Conservation (phyloP, 2,113 vertebrate genomes). For the Natator depressus region DNA sequence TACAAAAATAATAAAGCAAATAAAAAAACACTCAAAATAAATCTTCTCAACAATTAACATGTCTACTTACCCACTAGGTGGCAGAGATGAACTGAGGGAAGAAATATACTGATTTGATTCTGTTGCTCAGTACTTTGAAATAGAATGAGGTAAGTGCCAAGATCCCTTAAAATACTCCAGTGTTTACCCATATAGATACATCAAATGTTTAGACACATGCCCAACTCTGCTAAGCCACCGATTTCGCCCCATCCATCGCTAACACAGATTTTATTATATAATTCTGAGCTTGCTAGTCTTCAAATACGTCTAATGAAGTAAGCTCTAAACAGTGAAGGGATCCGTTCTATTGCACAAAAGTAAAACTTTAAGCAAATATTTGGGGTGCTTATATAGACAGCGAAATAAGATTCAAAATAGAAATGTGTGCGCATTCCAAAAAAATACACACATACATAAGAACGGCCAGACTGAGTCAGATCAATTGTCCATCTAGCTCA, state of each 20-base stretch:
- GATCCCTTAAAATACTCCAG: background rate
- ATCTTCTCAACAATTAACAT: background rate
- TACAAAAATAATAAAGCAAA: background rate
- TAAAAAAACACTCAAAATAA: background rate
- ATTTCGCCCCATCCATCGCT: background rate
- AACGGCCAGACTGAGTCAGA: background rate
- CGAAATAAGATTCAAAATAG: background rate
- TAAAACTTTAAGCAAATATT: background rate
- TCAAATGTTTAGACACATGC: background rate
- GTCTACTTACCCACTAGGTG: background rate
- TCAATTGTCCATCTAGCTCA: background rate
- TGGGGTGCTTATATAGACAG: background rate
- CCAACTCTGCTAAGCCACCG: background rate
- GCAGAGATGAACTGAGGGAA: background rate
- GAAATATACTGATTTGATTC: background rate
- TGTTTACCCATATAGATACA: background rate
- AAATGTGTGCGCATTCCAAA: background rate
- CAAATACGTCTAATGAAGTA: background rate
- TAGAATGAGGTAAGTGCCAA: background rate
- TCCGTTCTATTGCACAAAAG: background rate
- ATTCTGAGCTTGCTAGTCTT: background rate
- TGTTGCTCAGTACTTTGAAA: background rate
- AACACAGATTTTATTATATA: background rate
- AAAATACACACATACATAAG: background rate
- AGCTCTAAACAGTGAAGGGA: background rate